phyloP scores from a whole-genome alignment of 1,140 invertebrate genomes.

The Wasmannia auropunctata region DNA sequence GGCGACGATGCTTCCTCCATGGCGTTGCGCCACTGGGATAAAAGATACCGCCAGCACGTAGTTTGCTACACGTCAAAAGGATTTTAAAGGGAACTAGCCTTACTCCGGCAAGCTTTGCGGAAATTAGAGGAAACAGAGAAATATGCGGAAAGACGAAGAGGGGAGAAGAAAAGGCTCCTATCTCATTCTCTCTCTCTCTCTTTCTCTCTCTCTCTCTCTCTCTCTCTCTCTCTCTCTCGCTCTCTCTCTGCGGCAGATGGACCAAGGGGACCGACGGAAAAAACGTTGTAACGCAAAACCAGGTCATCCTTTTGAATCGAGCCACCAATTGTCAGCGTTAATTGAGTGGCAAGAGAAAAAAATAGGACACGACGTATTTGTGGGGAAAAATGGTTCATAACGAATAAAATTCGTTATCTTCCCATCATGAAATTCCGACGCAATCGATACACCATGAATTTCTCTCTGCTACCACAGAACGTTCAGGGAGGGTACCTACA shows the following conservation, averaged over 20 bases:
- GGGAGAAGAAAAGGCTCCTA: neutral
- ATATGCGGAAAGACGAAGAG: conserved; percentile 2
- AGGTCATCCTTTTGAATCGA: conserved; percentile 61
- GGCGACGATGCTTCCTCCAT: conserved; percentile 33
- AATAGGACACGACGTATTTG: conserved; percentile 32
- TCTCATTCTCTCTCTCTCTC: neutral
- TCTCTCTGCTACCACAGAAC: neutral
- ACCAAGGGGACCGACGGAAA: neutral
- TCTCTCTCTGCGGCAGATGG: neutral
- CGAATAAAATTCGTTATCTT: conserved; percentile 41
- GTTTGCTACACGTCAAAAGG: conserved; percentile 58
- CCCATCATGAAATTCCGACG: neutral
- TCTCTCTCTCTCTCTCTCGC: neutral
- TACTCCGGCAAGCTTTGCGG: conserved; percentile 11
- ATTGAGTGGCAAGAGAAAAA: conserved; percentile 47
- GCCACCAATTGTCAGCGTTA: conserved; percentile 57
- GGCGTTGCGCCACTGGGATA: conserved; percentile 34
- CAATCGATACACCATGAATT: conserved; percentile 23
- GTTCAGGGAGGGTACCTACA: neutral
- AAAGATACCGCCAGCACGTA: conserved; percentile 59
- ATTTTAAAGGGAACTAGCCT: conserved; percentile 63
- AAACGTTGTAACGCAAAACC: conserved; percentile 56
- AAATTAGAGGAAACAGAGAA: conserved; percentile 60
- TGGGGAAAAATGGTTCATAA: conserved; percentile 29
- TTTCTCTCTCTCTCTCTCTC: neutral